Evolutionary conservation across 1,140 invertebrate genomes (phyloP), one percentile per base, ranked within the genome.

Genomic region (Aphaenogaster floridana): DNA sequence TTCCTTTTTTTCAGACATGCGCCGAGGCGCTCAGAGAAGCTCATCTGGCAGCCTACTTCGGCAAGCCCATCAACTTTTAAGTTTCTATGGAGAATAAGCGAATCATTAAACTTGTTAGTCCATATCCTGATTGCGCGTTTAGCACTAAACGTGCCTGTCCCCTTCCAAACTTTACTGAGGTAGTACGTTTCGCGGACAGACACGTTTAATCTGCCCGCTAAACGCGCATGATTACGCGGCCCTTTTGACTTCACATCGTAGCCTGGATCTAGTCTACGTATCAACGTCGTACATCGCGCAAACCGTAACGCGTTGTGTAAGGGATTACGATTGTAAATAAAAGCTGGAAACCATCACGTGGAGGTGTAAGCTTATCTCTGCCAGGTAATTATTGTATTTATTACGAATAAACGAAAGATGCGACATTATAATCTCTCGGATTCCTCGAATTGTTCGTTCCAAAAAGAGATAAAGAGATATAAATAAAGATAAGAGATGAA

Each of bases 31-130:
- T 99, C 77, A 97, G 99, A 95, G 99, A 99, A 96, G 99, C 99
- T 9, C 99, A 99, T 94, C 94, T 99, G 50, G 97, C 98, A 28
- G 99, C 99, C 3, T 99, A 98, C 94, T 98, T 97, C 95, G 99
- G 99, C 88, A 99, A 99, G 96, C 97, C 99, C 36, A 99, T 99
- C 95, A 99, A 99, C 96, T 99, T 99, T 95, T 98, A 97, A 96
- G 81, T 92, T 84, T 36, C 7, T 21, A n/a, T 6, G 21, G 2
- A 45, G 9, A 45, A 76, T 50, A 48, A 52, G 15, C 7, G 3
- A 74, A 45, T 69, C 48, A 36, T 63, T 45, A 39, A 34, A 61
- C 21, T 28, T 48, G 21, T 50, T 76, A 76, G 42, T 84, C n/a
- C 28, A 61, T 17, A 48, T 48, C 21, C 34, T 74, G 54, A 63